These are phyloP conservation scores for Gallinago solitaria DNA, from an alignment of 2,797 vertebrate species.

Conservation along the genomic window DNA sequence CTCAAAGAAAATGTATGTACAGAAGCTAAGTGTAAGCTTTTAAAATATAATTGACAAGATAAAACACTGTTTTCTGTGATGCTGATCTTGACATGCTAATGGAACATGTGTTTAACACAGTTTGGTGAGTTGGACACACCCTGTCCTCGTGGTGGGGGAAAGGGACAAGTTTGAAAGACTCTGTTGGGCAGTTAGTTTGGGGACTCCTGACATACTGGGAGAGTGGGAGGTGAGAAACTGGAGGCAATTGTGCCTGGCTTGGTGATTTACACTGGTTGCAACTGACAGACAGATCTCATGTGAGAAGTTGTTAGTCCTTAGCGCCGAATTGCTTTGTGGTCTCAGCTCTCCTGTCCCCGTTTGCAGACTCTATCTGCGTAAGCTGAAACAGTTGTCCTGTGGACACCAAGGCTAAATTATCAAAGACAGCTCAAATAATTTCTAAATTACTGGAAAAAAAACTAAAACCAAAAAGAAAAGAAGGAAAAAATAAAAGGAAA, in stretches of 20 bases:
- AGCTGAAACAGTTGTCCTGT: background rate
- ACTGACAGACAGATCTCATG: background rate
- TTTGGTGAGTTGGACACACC: background rate
- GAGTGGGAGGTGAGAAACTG: background rate
- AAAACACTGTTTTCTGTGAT: background rate
- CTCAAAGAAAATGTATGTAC: background rate
- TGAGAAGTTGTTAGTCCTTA: background rate
- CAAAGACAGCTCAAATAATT: background rate
- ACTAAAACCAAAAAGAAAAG: background rate
- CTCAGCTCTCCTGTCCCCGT: background rate
- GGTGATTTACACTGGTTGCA: background rate
- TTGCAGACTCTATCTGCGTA: background rate
- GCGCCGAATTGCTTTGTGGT: background rate
- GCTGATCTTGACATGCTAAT: background rate
- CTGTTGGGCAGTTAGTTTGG: background rate
- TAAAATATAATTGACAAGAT: background rate
- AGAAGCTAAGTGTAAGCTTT: background rate
- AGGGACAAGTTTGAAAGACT: background rate
- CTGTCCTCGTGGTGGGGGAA: background rate
- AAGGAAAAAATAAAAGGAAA: no score
- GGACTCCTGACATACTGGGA: background rate
- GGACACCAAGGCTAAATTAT: background rate
- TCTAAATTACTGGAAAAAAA: background rate
- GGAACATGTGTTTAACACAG: background rate
- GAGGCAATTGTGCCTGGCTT: background rate